Percentiles rank a stretch among this genome's conserved stretches.
phyloP scores from a whole-genome alignment of 2,113 vertebrate genomes.

The Carassius carassius region DNA sequence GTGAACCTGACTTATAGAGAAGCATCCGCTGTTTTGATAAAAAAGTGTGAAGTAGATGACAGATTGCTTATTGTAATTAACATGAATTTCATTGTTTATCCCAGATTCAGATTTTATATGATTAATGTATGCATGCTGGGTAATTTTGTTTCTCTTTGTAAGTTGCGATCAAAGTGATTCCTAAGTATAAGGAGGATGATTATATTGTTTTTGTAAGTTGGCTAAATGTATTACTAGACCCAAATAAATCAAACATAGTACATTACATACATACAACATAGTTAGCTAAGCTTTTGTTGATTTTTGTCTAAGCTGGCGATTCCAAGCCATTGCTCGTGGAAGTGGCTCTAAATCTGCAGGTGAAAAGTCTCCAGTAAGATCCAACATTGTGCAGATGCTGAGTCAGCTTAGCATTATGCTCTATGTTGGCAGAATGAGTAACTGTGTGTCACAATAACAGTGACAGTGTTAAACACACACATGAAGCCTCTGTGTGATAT shows the following conservation, averaged over 20 bases:
- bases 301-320: not conserved
- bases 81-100: too few relatives aligned
- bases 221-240: not conserved
- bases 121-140: too few relatives aligned
- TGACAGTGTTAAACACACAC: too few relatives aligned
- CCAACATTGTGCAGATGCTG: not conserved
- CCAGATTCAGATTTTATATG: not conserved
- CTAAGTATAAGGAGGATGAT: not conserved
- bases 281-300: not conserved
- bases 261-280: not conserved
- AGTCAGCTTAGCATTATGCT: not conserved
- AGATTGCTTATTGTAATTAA: not conserved
- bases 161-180: not conserved
- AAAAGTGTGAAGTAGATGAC: not conserved
- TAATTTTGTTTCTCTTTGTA: not conserved
- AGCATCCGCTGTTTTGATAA: not conserved
- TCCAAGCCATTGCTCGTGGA: not conserved
- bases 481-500: too few relatives aligned
- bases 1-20: not conserved
- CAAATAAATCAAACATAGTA: not conserved
- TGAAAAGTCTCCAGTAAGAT: not conserved
- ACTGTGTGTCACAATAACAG: not conserved
- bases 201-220: not conserved
- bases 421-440: not conserved
- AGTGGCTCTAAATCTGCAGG: not conserved